Base-by-base conservation (phyloP, 2,113 vertebrate species). In the Eulemur macaco region DNA sequence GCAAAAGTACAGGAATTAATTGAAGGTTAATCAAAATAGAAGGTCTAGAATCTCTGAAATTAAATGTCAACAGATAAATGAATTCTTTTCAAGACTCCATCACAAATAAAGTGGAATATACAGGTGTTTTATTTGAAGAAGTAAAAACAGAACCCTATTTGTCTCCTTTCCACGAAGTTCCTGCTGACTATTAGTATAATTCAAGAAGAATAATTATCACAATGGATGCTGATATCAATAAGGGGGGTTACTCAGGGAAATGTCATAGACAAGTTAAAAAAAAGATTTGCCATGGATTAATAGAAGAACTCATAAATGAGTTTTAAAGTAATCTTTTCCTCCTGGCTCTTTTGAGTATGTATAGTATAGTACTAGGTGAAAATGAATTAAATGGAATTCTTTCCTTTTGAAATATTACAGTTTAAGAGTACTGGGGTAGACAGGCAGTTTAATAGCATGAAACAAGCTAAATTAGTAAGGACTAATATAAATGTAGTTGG, bases 321-420 rank as follows among this genome's bases (percentile, higher is more conserved):
- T 93, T 97, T 91, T 88, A 86, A 93, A 93, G 81, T 42, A 14
- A 56, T 78, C 18, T 73, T 71, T 84, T 18, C 6, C 52, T 64
- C 20, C 10, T 52, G 18, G 21, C 64, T 90, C 20, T 94, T 77
- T 20, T 85, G 64, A 93, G 14, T 94, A 39, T 94, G 13, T 96
- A 37, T 86, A 80, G 60, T 68, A 64, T 89, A 92, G 42, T 85
- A 71, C 10, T 81, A 86, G 86, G 68, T 71, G 25, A 94, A 86
- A 91, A 95, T 77, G 47, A 96, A 90, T 95, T 71, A 95, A 95
- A 68, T 84, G 84, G 20, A 96, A 45, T 87, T 94, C 14, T 93
- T 94, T 96, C 21, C 76, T 87, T 47, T 94, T 92, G 80, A 74
- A 96, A 68, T 95, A 87, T 63, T 83, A 58, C 60, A 68, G 20